phyloP scores from a whole-genome alignment of 1,140 invertebrate species.

The Adoxophyes honmai region DNA sequence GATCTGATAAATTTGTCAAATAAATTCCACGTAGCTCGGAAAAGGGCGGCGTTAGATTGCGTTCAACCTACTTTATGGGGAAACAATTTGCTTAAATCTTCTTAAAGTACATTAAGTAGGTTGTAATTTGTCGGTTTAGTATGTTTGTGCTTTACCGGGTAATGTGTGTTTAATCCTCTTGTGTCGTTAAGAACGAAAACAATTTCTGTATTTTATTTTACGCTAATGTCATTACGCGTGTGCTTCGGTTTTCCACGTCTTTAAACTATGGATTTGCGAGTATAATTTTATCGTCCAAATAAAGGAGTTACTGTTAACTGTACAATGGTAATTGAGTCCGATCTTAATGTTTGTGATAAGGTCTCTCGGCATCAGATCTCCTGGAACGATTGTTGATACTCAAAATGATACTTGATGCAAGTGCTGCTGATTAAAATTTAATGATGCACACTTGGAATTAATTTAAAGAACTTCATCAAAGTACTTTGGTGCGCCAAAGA shows the following conservation, averaged over 20 bases:
- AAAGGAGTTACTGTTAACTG: not conserved
- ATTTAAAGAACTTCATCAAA: no score
- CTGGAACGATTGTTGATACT: conserved; percentile 1
- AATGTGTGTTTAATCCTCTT: no score
- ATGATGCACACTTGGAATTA: no score
- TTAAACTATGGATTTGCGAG: no score
- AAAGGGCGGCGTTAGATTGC: conserved; percentile 4
- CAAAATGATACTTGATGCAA: no score
- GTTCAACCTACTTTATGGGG: not conserved
- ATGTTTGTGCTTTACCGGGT: not conserved
- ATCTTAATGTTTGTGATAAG: not conserved
- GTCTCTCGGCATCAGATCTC: not conserved
- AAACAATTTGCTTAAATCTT: conserved; percentile 14
- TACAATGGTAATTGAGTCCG: conserved; percentile 7
- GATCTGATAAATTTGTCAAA: conserved; percentile 14
- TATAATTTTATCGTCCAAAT: not conserved
- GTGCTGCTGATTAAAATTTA: no score
- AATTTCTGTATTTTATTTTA: no score
- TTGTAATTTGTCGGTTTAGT: conserved; percentile 8
- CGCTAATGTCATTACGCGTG: no score
- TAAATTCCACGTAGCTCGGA: not conserved
- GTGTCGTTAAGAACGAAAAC: no score
- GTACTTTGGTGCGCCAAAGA: no score
- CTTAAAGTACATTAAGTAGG: conserved; percentile 7
- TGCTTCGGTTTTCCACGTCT: no score